Evolutionary conservation across 2,113 vertebrate genomes (phyloP).

Genomic region (Coregonus clupeaformis): DNA sequence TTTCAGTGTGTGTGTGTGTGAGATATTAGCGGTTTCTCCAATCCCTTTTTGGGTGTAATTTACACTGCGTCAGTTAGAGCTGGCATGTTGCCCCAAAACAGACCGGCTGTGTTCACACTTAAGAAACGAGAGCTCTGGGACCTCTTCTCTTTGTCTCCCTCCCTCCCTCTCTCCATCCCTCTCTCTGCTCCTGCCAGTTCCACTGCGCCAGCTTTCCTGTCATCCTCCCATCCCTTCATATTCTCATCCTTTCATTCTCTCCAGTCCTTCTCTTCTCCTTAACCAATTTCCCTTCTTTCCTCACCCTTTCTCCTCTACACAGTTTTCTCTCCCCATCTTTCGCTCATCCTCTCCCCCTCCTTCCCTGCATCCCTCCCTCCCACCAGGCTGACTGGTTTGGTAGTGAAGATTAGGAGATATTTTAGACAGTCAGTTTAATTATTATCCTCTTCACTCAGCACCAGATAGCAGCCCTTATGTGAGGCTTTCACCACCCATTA

Average conservation of each 20-base stretch:
- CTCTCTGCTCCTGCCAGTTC: not conserved
- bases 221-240: not conserved
- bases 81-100: constrained; percentile 47
- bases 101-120: constrained; percentile 24
- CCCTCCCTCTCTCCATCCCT: constrained; percentile 1
- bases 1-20: constrained; percentile 25
- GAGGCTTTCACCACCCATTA: constrained; percentile 30
- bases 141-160: constrained; percentile 15
- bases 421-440: constrained; percentile 66
- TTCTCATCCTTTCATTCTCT: not conserved
- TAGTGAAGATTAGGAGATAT: constrained; percentile 59
- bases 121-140: constrained; percentile 11
- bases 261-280: not conserved
- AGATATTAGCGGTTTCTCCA: constrained; percentile 8
- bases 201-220: not conserved
- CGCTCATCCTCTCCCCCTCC: not conserved
- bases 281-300: too few relatives aligned
- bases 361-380: constrained; percentile 9
- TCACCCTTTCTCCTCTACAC: constrained; percentile 3
- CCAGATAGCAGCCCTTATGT: constrained; percentile 48
- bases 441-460: constrained; percentile 63
- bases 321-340: constrained; percentile 17
- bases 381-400: constrained; percentile 29
- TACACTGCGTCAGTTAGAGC: constrained; percentile 34
- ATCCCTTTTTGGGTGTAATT: constrained; percentile 33